Base-by-base conservation (phyloP, 2,888 invertebrate genomes). In the Lasioglossum marginatum region DNA sequence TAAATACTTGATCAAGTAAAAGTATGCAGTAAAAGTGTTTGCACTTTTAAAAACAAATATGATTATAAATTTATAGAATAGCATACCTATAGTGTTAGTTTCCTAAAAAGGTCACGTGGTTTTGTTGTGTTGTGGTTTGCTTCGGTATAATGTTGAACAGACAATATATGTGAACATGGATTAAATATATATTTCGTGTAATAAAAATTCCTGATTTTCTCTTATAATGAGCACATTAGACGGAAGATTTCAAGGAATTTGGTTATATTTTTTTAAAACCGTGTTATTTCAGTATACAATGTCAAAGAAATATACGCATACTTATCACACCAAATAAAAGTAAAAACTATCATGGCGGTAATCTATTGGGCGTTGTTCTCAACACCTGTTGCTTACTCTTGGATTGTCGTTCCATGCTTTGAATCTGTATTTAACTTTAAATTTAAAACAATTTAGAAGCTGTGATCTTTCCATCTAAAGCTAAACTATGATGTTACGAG, bases 361-460 rank as follows among this genome's bases (percentile, higher is more conserved):
- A 90, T 88, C 79, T 87, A 90, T 88, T 92, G 92, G 92, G 92
- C 91, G 91, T 92, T 91, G 90, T 88, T 92, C 89, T 84, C 81
- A 81, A 86, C 92, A 92, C 92, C 91, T 92, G 92, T 92, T 92
- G 92, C 89, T 90, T 77, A 72, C 78, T 74, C 27, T 72, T 75
- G 52, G 70, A 43, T 66, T 77, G 79, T 79, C 70, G 34, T 23
- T 82, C 48, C 23, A 34, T 60, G 57, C 37, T 81, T 73, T 37
- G n/a, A 82, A 66, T 43, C 12, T 43, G 68, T 68, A 40, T n/a
- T 57, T 63, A 19, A 77, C 68, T 68, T 48, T 34, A 10, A n/a
- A 48, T 75, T 83, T 40, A 60, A 76, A 43, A 27, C 60, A 77
- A 23, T 73, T 72, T 5, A n/a, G n/a, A 68, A 45, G 5, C 43